Base-by-base conservation (phyloP, 2,888 invertebrate species). In the Epsilonema sp. region DNA sequence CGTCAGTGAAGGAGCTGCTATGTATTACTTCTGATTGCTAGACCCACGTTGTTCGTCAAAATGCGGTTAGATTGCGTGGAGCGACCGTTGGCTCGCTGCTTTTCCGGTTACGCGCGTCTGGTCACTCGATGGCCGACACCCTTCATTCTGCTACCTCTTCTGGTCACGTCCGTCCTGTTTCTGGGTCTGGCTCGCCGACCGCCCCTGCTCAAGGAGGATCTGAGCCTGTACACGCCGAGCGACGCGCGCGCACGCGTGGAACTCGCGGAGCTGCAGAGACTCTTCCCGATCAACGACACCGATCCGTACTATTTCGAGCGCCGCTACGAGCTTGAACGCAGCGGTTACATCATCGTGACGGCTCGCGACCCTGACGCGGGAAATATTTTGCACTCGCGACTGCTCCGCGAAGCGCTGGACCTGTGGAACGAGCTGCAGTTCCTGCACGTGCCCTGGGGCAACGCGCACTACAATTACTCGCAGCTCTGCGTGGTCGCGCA, bases 271-370 rank as follows among this genome's bases (percentile, higher is more conserved):
- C 52, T 62, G 38, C 58, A 61, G 46, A 31, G 43, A 19, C 51
- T 59, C 19, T 62, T 62, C 50, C 56, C 56, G 42, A 63, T 62
- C 50, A 59, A 63, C 52, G 62, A 62, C 52, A 55, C 56, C 3
- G 60, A 61, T 51, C 60, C 59, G 26, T 62, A 59, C 50, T 62
- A 63, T 49, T 59, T 61, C 13, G 56, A 56, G 0, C 47, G 62
- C 47, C 61, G 62, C 40, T 61, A 61, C 49, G 61, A 63, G 37
- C 55, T 58, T 26, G 52, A 55, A 44, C 50, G 62, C 37, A 55
- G 58, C 21, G 62, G 62, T 4, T 61, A 60, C 49, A 57, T 62
- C 21, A 63, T 62, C 23, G 59, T 63, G n/a, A 63, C 61, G n/a
- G 54, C 39, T 24, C 16, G 56, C 43, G 55, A 54, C 11, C 55